Conservation (phyloP, 2,888 invertebrate genomes). For the Matsumyia berberina region DNA sequence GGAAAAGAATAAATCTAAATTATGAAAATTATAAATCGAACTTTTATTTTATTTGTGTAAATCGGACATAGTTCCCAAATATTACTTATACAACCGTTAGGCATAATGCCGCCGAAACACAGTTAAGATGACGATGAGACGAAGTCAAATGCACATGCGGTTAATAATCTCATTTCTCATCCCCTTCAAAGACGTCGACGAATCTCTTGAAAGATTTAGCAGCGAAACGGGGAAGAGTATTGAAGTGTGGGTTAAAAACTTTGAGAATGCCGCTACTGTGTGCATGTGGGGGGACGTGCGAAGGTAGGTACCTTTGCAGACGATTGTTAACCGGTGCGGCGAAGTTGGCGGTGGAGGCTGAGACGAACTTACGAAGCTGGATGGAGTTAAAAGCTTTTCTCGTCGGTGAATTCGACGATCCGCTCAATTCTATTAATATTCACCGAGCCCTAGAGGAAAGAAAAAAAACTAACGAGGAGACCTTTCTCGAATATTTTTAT, state of each 20-base stretch:
- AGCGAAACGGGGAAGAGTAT: conserved; percentile 4
- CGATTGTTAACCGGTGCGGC: conserved; percentile 7
- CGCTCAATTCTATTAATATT: neutral
- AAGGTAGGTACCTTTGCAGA: conserved; percentile 10
- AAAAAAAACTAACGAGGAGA: neutral
- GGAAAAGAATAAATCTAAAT: too few relatives aligned
- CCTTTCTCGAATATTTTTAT: conserved; percentile 2
- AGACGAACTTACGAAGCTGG: conserved; percentile 1
- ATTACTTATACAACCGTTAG: too few relatives aligned
- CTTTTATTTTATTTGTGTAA: too few relatives aligned
- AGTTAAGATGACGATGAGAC: too few relatives aligned
- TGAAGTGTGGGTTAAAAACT: neutral
- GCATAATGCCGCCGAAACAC: too few relatives aligned
- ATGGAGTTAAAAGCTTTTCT: neutral
- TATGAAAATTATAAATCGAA: too few relatives aligned
- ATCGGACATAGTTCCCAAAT: too few relatives aligned
- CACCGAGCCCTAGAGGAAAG: neutral
- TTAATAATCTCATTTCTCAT: too few relatives aligned
- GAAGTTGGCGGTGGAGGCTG: conserved; percentile 8
- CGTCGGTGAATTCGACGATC: conserved; percentile 1
- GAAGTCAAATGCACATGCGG: too few relatives aligned
- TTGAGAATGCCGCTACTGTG: conserved; percentile 12
- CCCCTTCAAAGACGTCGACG: too few relatives aligned
- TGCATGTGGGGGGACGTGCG: conserved; percentile 25
- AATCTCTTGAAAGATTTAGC: conserved; percentile 16